These are phyloP conservation scores for Lethocerus indicus DNA, from an alignment of 1,140 invertebrate species.

Conservation along the genomic window DNA sequence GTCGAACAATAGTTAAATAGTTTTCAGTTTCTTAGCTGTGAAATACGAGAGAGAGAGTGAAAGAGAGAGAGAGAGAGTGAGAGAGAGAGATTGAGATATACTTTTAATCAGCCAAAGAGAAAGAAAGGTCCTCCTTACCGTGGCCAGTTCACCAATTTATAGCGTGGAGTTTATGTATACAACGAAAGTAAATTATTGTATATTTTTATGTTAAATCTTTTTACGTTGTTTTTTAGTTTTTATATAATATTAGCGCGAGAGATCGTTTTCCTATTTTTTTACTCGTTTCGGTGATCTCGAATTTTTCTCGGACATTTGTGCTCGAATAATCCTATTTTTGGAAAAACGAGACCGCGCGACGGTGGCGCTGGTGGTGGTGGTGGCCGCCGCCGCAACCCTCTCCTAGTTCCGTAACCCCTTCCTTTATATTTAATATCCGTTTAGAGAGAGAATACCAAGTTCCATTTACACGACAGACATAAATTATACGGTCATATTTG, in stretches of 20 bases:
- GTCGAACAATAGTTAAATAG: conserved; percentile 12
- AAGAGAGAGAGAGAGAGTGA: too few species aligned
- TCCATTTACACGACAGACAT: too few species aligned
- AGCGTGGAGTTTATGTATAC: conserved; percentile 13
- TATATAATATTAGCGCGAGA: conserved; percentile 11
- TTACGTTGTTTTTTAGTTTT: conserved; percentile 13
- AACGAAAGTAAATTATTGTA: conserved; percentile 16
- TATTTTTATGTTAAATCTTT: conserved; percentile 15
- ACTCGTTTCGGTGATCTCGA: conserved; percentile 13
- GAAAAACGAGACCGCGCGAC: too few species aligned
- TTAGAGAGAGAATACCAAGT: too few species aligned
- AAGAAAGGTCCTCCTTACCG: conserved; percentile 14
- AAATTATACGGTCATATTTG: too few species aligned
- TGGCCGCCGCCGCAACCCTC: too few species aligned
- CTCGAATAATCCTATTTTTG: too few species aligned
- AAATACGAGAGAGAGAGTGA: too few species aligned
- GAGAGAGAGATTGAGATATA: too few species aligned
- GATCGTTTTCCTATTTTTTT: conserved; percentile 14
- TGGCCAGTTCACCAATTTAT: conserved; percentile 13
- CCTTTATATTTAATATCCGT: too few species aligned
- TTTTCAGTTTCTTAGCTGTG: conserved; percentile 10
- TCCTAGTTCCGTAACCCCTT: too few species aligned
- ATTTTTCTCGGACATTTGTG: not conserved
- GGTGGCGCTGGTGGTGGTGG: too few species aligned
- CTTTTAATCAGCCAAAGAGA: conserved; percentile 12